phyloP scores from a whole-genome alignment of 2,888 invertebrate species.

The Yponomeuta malinellus region DNA sequence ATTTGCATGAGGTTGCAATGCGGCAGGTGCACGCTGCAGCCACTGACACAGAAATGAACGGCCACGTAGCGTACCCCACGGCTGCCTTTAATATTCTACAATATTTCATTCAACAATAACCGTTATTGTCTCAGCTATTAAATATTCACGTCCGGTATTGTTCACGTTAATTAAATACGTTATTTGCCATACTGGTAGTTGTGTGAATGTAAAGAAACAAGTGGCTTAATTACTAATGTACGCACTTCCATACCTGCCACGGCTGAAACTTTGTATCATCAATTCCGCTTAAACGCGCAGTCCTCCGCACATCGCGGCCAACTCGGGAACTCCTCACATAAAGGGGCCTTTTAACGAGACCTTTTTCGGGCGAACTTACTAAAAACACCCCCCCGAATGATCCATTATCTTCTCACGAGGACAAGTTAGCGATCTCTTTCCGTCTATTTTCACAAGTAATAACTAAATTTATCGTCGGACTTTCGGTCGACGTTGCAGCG shows the following conservation, averaged over 20 bases:
- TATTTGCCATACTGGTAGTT: background rate
- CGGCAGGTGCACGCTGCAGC: background rate
- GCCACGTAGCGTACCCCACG: constrained; percentile 34
- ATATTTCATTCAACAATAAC: constrained; percentile 1
- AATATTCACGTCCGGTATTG: background rate
- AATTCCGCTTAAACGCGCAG: constrained; percentile 50
- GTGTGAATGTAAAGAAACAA: background rate
- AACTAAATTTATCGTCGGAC: constrained; percentile 75
- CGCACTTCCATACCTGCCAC: constrained; percentile 5
- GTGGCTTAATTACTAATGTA: background rate
- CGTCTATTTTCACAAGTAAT: constrained; percentile 76
- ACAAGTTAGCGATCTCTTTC: constrained; percentile 75
- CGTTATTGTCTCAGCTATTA: background rate
- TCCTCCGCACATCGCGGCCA: constrained; percentile 38
- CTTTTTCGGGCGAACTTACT: constrained; percentile 62
- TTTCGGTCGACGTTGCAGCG: constrained; percentile 57
- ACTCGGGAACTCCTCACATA: constrained; percentile 68
- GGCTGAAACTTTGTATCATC: constrained; percentile 32
- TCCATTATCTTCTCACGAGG: constrained; percentile 72
- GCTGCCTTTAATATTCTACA: constrained; percentile 14
- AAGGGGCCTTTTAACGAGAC: constrained; percentile 65
- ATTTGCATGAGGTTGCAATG: constrained; percentile 2
- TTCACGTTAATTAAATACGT: background rate
- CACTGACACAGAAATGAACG: constrained; percentile 30
- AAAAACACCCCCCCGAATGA: constrained; percentile 69